phyloP scores from a whole-genome alignment of 2,113 vertebrate species.

The Cebus imitator region DNA sequence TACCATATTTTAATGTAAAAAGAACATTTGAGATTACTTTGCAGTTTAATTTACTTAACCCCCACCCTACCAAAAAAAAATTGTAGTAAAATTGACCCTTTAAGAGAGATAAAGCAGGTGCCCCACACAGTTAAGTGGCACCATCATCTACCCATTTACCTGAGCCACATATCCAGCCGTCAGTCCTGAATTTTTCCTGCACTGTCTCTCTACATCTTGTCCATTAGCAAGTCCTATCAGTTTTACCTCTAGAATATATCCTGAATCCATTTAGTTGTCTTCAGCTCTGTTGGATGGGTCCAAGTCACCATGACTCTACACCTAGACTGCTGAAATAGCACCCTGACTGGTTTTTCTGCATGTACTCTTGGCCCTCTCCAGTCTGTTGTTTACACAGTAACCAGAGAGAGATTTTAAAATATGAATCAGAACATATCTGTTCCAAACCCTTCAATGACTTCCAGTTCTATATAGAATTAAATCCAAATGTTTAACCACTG shows the following conservation, averaged over 20 bases:
- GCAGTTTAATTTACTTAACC: slow-evolving; percentile 31
- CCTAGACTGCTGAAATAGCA: neutral
- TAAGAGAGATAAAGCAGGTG: neutral
- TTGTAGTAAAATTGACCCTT: neutral
- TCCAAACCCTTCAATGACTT: neutral
- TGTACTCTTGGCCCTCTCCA: neutral
- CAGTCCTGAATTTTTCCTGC: slow-evolving; percentile 4
- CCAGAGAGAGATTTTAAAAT: slow-evolving; percentile 2
- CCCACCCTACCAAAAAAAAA: neutral
- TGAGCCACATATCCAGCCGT: neutral
- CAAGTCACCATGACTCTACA: neutral
- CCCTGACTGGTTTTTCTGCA: neutral
- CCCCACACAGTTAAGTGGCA: neutral
- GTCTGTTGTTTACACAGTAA: neutral
- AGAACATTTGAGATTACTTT: neutral
- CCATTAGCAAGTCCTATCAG: neutral
- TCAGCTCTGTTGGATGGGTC: neutral
- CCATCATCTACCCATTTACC: neutral
- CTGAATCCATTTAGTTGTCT: slow-evolving; percentile 1
- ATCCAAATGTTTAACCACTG: neutral
- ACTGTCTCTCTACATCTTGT: neutral
- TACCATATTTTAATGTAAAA: slow-evolving; percentile 31
- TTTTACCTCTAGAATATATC: slow-evolving; percentile 19
- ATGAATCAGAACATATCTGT: neutral
- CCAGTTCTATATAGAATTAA: slow-evolving; percentile 9